Percentiles rank a stretch among this genome's conserved stretches.
Conservation (phyloP, 1,140 invertebrate genomes). For the Tetramorium alpestre region DNA sequence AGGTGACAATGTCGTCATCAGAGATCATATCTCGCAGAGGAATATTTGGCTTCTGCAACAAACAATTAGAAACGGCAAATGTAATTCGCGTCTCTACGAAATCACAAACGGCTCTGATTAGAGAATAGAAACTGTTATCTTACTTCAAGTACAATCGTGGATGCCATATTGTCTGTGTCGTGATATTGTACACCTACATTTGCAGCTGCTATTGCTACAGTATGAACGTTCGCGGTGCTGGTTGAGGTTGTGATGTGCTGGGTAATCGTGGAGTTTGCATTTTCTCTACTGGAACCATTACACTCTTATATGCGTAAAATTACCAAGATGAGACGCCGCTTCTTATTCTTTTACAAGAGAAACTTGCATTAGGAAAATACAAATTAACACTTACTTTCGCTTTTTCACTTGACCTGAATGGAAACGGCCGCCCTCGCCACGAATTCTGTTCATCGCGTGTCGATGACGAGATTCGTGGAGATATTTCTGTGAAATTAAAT, state of each 20-base stretch:
- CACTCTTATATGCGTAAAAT: slow-evolving; percentile 71
- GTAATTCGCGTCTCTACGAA: background rate
- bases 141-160: slow-evolving; percentile 81
- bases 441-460: slow-evolving; percentile 98
- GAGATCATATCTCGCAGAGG: slow-evolving; percentile 78
- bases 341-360: slow-evolving; percentile 24
- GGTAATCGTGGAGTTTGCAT: slow-evolving; percentile 72
- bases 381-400: slow-evolving; percentile 82
- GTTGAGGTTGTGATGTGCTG: slow-evolving; percentile 76
- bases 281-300: slow-evolving; percentile 73
- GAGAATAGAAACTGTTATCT: slow-evolving; percentile 52
- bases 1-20: slow-evolving; percentile 75
- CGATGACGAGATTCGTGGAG: slow-evolving; percentile 99
- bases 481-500: slow-evolving; percentile 93
- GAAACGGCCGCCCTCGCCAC: slow-evolving; percentile 98
- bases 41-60: slow-evolving; percentile 72
- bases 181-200: slow-evolving; percentile 78
- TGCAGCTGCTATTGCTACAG: slow-evolving; percentile 77
- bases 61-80: slow-evolving; percentile 18
- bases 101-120: background rate
- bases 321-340: slow-evolving; percentile 45
- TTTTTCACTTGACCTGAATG: slow-evolving; percentile 92
- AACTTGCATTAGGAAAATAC: background rate
- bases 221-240: slow-evolving; percentile 75
- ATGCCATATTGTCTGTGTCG: slow-evolving; percentile 76